A percentile compares a stretch with the other conserved stretches of the same genome.
These are phyloP conservation scores for Trichopria drosophilae DNA, from an alignment of 2,888 invertebrate species.

Conservation along the genomic window DNA sequence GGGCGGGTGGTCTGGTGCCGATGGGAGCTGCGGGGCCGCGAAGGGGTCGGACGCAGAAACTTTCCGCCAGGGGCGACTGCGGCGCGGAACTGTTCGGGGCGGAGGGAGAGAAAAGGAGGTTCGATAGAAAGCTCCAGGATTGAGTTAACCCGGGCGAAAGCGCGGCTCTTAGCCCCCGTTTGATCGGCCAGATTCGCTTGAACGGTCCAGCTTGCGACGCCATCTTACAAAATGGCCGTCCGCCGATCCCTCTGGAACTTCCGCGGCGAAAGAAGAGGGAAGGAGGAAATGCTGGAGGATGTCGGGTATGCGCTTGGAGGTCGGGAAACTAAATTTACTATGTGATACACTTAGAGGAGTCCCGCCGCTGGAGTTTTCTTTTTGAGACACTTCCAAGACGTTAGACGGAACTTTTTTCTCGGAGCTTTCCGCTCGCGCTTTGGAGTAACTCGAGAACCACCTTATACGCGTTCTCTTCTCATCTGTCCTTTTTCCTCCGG, in stretches of 20 bases:
- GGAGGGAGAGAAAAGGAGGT: conserved; percentile 19
- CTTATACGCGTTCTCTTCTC: conserved; percentile 32
- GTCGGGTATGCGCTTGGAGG: conserved; percentile 36
- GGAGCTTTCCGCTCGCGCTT: conserved; percentile 37
- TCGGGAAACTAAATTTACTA: conserved; percentile 57
- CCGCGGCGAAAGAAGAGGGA: conserved; percentile 15
- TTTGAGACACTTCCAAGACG: conserved; percentile 57
- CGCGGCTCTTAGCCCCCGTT: conserved; percentile 57
- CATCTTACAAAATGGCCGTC: conserved; percentile 43
- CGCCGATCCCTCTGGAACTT: conserved; percentile 34
- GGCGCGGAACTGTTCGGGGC: conserved; percentile 4
- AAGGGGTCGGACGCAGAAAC: no score
- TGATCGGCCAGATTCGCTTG: conserved; percentile 59
- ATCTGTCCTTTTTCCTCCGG: conserved; percentile 2
- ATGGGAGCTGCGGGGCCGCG: conserved; percentile 21
- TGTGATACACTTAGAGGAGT: conserved; percentile 57
- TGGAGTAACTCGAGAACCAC: conserved; percentile 47
- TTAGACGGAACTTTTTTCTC: conserved; percentile 50
- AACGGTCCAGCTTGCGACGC: conserved; percentile 48
- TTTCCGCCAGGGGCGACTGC: conserved; percentile 26
- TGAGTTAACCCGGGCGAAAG: conserved; percentile 57
- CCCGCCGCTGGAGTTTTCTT: conserved; percentile 46
- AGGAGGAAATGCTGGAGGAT: conserved; percentile 17
- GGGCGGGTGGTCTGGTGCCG: conserved; percentile 41
- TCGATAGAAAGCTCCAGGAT: no score